Base-by-base conservation (phyloP, 92 coral and sea anemone species). In the Umimayanthus chanpuru region DNA sequence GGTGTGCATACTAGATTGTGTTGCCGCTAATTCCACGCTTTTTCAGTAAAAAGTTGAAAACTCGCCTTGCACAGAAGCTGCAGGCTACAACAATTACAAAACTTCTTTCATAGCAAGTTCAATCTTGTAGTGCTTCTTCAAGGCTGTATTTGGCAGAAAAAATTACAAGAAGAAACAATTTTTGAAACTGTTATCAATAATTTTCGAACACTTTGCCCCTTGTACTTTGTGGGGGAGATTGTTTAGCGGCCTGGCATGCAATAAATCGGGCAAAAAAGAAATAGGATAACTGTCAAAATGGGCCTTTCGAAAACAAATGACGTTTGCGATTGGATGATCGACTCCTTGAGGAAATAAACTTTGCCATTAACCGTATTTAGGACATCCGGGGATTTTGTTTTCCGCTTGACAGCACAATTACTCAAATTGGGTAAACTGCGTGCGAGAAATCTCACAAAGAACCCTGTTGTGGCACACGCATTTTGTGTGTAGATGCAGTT, bases 371-470 rank as follows among this genome's bases (percentile, higher is more conserved):
- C 6, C 11, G 32, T 20, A 16, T 49, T 15, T 6, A 23, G 72
- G 67, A 53, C 39, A 80, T 26, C 71, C 40, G 58, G 56, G 28
- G 75, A 64, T 44, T 64, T 9, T 29, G 32, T 41, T 41, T 43
- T 26, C 73, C 50, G 23, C 23, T 29, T 40, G 15, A 15, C 0
- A 81, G 41, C 28, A 81, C 85, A 61, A 70, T 81, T 39, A 28
- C 23, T 38, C 38, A 58, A 81, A 64, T 55, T 66, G 49, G 4
- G 56, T 81, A 58, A 81, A 39, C 76, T 81, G 49, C 18, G 74
- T 81, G 12, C 8, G 75, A 49, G 21, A 81, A 81, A 81, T 9
- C 2, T 39, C 20, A 32, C 20, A 81, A 81, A 36, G 49, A 81
- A 61, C 7, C 68, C n/a, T 61, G 7, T 23, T 3, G 68, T 25